Evolutionary conservation across 2,797 vertebrate species (phyloP).

Genomic region (Peromyscus melanophrys): DNA sequence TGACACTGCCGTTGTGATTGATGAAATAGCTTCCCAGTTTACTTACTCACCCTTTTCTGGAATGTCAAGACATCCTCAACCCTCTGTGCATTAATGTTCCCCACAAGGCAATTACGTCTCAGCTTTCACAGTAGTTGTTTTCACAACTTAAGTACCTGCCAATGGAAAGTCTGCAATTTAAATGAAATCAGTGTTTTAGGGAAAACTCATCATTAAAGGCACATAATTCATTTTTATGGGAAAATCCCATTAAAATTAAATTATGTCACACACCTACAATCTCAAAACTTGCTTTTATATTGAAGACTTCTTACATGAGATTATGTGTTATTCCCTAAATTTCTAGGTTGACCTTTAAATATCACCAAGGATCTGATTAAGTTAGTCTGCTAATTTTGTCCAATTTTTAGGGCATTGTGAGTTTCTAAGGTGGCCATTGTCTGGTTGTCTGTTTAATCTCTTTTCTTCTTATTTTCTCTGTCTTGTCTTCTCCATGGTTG

Average conservation of each 20-base stretch:
- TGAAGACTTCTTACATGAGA: neutral
- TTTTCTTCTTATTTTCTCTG: neutral
- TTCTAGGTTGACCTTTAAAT: neutral
- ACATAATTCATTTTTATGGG: neutral
- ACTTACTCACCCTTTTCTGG: neutral
- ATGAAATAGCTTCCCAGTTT: neutral
- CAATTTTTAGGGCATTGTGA: neutral
- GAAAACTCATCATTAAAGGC: neutral
- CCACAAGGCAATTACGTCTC: neutral
- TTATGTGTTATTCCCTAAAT: neutral
- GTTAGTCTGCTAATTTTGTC: neutral
- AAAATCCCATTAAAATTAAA: neutral
- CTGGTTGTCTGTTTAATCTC: neutral
- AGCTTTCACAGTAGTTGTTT: neutral
- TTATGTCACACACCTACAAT: neutral
- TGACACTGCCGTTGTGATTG: neutral
- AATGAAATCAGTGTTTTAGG: neutral
- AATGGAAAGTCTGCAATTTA: neutral
- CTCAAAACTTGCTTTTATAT: neutral
- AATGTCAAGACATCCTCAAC: neutral
- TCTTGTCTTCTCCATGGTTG: neutral
- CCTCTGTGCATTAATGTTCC: neutral
- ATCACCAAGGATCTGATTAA: neutral
- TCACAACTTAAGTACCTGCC: neutral
- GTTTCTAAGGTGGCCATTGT: neutral